phyloP scores from a whole-genome alignment of 1,140 invertebrate genomes.

The Camponotus pennsylvanicus region DNA sequence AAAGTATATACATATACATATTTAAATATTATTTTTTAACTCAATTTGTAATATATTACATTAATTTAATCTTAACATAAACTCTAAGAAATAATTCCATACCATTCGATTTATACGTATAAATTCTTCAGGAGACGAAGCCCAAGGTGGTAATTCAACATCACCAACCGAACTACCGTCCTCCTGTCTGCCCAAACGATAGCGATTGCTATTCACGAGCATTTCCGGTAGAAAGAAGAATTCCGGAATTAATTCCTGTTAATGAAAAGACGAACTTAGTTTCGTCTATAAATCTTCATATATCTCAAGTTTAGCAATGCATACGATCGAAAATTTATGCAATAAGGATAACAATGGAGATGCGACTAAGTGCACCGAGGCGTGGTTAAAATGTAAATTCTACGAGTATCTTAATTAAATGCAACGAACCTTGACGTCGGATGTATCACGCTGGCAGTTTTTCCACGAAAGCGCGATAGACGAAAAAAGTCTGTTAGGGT shows the following conservation, averaged over 20 bases:
- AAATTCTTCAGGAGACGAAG: slow-evolving; percentile 98
- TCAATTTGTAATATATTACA: background rate
- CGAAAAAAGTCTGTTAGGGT: slow-evolving; percentile 98
- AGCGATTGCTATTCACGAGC: slow-evolving; percentile 96
- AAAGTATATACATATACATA: background rate
- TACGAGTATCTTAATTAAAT: slow-evolving; percentile 50
- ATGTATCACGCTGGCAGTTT: slow-evolving; percentile 99
- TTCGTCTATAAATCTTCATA: background rate
- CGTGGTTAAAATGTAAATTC: slow-evolving; percentile 51
- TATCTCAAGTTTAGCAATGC: background rate
- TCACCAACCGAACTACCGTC: slow-evolving; percentile 94
- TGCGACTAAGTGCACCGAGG: background rate
- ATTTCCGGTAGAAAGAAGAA: slow-evolving; percentile 99
- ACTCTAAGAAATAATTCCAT: slow-evolving; percentile 45
- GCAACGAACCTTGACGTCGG: slow-evolving; percentile 96
- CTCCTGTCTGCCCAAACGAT: slow-evolving; percentile 95
- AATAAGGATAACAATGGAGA: background rate
- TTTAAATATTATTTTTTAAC: slow-evolving; percentile 64
- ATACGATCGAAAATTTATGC: slow-evolving; percentile 26
- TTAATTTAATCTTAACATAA: slow-evolving; percentile 18
- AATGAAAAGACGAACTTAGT: slow-evolving; percentile 54
- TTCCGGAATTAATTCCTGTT: slow-evolving; percentile 98
- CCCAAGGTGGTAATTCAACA: slow-evolving; percentile 98
- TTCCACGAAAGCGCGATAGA: slow-evolving; percentile 98
- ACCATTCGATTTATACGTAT: slow-evolving; percentile 98